Conservation (phyloP, 2,888 invertebrate species). For the Acutogordius australiensis region DNA sequence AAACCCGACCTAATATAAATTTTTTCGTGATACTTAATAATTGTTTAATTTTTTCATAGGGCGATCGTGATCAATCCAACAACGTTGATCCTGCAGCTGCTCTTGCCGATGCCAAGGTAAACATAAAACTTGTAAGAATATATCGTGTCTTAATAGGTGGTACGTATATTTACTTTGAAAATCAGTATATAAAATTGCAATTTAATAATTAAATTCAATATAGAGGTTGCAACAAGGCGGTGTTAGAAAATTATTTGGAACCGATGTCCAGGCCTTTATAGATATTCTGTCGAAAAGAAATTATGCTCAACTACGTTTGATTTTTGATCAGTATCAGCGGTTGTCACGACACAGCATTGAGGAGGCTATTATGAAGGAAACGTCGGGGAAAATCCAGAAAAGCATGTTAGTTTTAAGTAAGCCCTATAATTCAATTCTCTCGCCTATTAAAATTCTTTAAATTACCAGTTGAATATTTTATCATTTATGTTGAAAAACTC, state of each 20-base stretch:
- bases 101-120: not conserved
- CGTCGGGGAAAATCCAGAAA: not conserved
- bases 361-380: not conserved
- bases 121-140: not conserved
- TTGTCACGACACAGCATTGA: not conserved
- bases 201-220: not conserved
- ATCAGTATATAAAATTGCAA: not conserved
- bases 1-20: no score
- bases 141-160: not conserved
- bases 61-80: not conserved
- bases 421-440: not conserved
- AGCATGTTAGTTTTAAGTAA: not conserved
- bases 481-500: no score
- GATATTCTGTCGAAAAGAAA: not conserved
- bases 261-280: not conserved
- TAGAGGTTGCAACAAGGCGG: conserved; percentile 2
- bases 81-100: not conserved
- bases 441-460: not conserved
- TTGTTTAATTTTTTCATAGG: not conserved
- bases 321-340: conserved; percentile 3
- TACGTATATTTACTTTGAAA: not conserved
- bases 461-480: no score
- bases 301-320: not conserved
- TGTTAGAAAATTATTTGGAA: not conserved
- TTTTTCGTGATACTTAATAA: no score